Evolutionary conservation across 1,140 invertebrate species (phyloP).

Genomic region (Dendrolimus kikuchii): DNA sequence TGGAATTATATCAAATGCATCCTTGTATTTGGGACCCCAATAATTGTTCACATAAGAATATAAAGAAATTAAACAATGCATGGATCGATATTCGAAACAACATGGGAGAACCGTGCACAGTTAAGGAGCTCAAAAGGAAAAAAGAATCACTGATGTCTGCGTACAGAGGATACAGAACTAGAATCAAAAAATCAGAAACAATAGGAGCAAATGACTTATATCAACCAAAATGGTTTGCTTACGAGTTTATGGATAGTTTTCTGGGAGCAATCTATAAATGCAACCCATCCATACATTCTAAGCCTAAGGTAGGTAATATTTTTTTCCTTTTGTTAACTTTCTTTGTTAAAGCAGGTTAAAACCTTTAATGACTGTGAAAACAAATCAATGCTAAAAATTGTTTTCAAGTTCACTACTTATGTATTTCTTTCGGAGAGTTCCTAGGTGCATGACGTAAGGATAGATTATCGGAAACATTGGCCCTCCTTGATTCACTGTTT

Average conservation of each 20-base stretch:
- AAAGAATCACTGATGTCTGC: constrained; percentile 8
- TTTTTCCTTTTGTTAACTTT: too few relatives aligned
- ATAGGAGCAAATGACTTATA: not conserved
- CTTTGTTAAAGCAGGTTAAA: not conserved
- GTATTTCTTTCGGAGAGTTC: too few relatives aligned
- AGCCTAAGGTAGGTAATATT: too few relatives aligned
- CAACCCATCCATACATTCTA: not conserved
- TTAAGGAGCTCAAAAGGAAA: constrained; percentile 6
- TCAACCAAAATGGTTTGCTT: constrained; percentile 2
- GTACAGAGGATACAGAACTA: constrained; percentile 4
- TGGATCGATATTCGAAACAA: constrained; percentile 3
- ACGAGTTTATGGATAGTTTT: not conserved
- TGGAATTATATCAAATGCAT: constrained; percentile 2
- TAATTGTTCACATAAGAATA: constrained; percentile 4
- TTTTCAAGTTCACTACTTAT: too few relatives aligned
- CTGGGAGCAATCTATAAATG: not conserved
- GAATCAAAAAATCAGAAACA: constrained; percentile 1
- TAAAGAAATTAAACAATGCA: constrained; percentile 6
- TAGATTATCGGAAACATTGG: too few relatives aligned
- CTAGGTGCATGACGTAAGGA: too few relatives aligned
- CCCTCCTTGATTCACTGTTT: too few relatives aligned
- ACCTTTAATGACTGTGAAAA: not conserved
- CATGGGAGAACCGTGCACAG: not conserved
- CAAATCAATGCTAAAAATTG: not conserved
- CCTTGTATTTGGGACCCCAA: constrained; percentile 4